phyloP scores from a whole-genome alignment of 2,113 vertebrate species.

The Toxotes chatareus region DNA sequence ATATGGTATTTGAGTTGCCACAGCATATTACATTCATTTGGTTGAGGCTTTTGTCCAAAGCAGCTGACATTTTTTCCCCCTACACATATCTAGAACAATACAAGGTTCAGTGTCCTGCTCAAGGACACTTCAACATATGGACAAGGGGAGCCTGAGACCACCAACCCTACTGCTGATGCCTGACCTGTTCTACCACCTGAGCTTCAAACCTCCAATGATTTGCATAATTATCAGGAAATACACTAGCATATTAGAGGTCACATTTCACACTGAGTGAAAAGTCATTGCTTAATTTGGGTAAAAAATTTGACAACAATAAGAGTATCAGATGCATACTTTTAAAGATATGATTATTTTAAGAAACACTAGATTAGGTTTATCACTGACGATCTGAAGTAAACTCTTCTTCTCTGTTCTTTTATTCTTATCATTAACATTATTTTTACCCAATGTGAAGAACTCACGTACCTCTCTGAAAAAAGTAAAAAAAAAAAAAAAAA shows the following conservation, averaged over 20 bases:
- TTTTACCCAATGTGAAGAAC: neutral
- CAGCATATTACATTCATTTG: neutral
- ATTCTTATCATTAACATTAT: neutral
- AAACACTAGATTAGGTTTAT: neutral
- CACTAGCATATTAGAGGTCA: neutral
- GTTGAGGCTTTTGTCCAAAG: neutral
- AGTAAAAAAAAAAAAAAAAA: fast-evolving
- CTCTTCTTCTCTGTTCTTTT: neutral
- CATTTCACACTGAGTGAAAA: neutral
- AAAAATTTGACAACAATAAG: neutral
- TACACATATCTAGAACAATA: neutral
- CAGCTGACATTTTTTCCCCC: neutral
- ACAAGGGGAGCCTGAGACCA: neutral
- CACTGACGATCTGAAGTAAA: neutral
- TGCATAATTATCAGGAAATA: neutral
- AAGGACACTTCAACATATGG: neutral
- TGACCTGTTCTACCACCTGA: neutral
- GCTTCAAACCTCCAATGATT: neutral
- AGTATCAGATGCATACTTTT: neutral
- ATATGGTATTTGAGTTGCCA: neutral
- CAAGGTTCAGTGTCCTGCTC: neutral
- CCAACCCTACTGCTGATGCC: neutral
- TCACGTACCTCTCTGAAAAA: neutral
- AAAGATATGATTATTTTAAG: neutral
- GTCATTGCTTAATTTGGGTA: neutral